Conservation (phyloP, 2,113 vertebrate species). For the Pipra filicauda region DNA sequence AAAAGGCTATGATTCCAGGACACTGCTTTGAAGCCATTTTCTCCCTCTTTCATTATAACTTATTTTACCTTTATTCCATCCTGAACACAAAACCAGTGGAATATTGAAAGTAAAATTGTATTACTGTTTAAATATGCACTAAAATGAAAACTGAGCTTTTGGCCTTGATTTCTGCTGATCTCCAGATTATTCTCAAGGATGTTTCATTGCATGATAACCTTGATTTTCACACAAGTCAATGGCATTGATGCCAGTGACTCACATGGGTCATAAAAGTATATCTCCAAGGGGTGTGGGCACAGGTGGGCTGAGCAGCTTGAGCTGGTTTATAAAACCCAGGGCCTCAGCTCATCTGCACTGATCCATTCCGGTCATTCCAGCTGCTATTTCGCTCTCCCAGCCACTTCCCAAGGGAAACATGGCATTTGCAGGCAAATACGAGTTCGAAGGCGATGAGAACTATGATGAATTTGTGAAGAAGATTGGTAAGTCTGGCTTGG, state of each 20-base stretch:
- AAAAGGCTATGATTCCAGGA: not conserved
- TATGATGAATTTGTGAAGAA: constrained; percentile 80
- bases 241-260: constrained; percentile 53
- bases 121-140: not conserved
- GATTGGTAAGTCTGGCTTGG: constrained; percentile 55
- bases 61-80: not conserved
- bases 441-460: constrained; percentile 82
- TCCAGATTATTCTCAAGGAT: not conserved
- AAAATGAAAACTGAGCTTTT: not conserved
- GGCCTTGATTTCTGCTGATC: constrained; percentile 20
- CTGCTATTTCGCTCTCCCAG: not conserved
- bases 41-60: not conserved
- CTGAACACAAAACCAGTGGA: not conserved
- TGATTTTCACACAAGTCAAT: constrained; percentile 23
- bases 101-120: not conserved
- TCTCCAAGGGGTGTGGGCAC: not conserved
- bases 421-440: constrained; percentile 83
- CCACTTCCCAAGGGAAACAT: constrained; percentile 53
- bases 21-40: not conserved
- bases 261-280: constrained; percentile 6
- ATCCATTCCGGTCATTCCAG: not conserved
- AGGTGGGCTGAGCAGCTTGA: constrained; percentile 3
- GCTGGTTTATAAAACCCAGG: constrained; percentile 34
- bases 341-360: not conserved
- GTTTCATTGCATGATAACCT: not conserved